Evolutionary conservation across 2,888 invertebrate species (phyloP).

Genomic region (Crossocerus cetratus): DNA sequence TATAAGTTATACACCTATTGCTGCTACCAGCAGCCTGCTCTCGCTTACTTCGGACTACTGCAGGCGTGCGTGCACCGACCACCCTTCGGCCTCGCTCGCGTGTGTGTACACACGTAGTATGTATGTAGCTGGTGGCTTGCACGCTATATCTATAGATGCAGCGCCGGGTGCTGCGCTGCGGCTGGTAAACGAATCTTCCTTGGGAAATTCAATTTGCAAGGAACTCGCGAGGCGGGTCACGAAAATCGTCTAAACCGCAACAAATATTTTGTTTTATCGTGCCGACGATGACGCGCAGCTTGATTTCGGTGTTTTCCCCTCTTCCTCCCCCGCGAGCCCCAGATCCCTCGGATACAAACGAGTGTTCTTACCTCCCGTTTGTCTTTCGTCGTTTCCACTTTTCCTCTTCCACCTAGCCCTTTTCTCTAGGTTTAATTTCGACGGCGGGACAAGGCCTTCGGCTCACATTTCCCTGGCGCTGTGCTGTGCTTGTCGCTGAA

Average conservation of each 20-base stretch:
- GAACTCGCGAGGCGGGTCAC: slow-evolving; percentile 52
- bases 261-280: slow-evolving; percentile 58
- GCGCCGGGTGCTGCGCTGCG: slow-evolving; percentile 31
- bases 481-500: too few relatives aligned
- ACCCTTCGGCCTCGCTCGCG: slow-evolving; percentile 3
- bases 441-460: too few relatives aligned
- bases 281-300: slow-evolving; percentile 34
- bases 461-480: too few relatives aligned
- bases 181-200: slow-evolving; percentile 51
- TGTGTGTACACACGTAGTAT: neutral
- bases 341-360: slow-evolving; percentile 31
- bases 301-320: slow-evolving; percentile 25
- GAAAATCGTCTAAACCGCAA: slow-evolving; percentile 58
- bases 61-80: neutral
- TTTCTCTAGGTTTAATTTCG: slow-evolving; percentile 7
- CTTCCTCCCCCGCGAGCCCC: slow-evolving; percentile 41
- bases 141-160: too few relatives aligned
- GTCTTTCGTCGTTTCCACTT: neutral
- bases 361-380: slow-evolving; percentile 12
- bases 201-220: slow-evolving; percentile 59
- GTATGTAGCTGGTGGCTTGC: neutral
- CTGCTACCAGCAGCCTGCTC: neutral
- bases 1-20: slow-evolving; percentile 35
- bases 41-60: slow-evolving; percentile 3
- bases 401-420: neutral